Base-by-base conservation (phyloP, 1,140 invertebrate species). In the Drosophila ironensis region DNA sequence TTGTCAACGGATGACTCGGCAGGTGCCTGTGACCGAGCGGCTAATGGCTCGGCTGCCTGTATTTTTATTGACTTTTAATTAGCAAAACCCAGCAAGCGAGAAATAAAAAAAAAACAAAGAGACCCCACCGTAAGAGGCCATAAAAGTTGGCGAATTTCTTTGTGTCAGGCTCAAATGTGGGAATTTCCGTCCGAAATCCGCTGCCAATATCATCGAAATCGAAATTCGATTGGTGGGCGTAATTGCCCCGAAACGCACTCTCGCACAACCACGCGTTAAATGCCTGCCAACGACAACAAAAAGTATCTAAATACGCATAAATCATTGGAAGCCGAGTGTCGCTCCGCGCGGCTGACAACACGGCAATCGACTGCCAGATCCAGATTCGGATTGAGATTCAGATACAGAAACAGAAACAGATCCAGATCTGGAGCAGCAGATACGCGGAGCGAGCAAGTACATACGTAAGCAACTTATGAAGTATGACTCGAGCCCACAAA, bases 371-470 rank as follows among this genome's bases (percentile, higher is more conserved):
- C 48, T 67, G 76, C 77, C 71, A 61, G 72, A 80, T 75, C 46
- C 60, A 38, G 51, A 37, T 60, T 35, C 53, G 60, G 76, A 73
- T 73, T 66, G 70, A 57, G 75, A 84, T 73, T 66, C 73, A 57
- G 75, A 84, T 59, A 53, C 48, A 30, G 57, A 71, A 48, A 54
- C 53, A 37, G 72, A 80, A 56, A 44, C 60, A 47, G 35, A 48
- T 66, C 40, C 53, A 82, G 78, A 82, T 82, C 80, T 82, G 80
- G 78, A 82, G 73, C 78, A 82, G 30, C 40, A 61, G 78, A 82
- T 82, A 63, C 38, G 50, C 50, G 50, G 22, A 16, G 7, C 12
- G 56, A 63, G 56, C 76, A 57, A 67, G 48, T 53, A 52, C 60
- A 53, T 38, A 48, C 20, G 22, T 41, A n/a, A n/a, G n/a, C n/a